phyloP scores from a whole-genome alignment of 2,113 vertebrate genomes.

The Sinosuthora webbiana region DNA sequence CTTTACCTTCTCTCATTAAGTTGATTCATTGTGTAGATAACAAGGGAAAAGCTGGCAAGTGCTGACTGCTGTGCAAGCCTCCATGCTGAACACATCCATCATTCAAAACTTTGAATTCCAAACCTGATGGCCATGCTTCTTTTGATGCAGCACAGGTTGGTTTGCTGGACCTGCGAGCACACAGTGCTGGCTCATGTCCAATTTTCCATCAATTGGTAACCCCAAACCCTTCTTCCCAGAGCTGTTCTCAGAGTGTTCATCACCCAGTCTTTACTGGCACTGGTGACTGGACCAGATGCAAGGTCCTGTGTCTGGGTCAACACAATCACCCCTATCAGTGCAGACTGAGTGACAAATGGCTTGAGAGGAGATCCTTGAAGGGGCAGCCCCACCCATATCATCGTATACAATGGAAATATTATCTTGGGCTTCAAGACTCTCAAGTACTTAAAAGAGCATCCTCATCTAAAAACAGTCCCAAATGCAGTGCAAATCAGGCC shows the following conservation, averaged over 20 bases:
- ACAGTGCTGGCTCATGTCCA: not conserved
- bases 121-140: rapidly evolving
- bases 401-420: not conserved
- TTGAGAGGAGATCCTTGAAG: not conserved
- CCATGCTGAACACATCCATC: not conserved
- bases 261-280: not conserved
- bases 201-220: not conserved
- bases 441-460: not conserved
- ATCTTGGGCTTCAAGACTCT: not conserved
- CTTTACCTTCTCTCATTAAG: constrained; percentile 55
- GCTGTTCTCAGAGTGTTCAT: not conserved
- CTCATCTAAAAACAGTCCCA: not conserved
- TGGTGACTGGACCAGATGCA: not conserved
- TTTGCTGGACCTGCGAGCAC: not conserved
- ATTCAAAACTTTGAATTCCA: not conserved
- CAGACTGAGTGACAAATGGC: not conserved
- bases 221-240: not conserved
- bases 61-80: constrained; percentile 22
- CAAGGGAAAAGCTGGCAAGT: constrained; percentile 43
- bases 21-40: constrained; percentile 59
- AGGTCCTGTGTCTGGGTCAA: too few species aligned
- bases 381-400: not conserved
- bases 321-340: not conserved
- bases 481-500: not conserved
- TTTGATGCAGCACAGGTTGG: not conserved